A percentile compares a stretch with the other conserved stretches of the same genome.
Conservation (phyloP, 2,888 invertebrate genomes). For the Halictus quadricinctus region DNA sequence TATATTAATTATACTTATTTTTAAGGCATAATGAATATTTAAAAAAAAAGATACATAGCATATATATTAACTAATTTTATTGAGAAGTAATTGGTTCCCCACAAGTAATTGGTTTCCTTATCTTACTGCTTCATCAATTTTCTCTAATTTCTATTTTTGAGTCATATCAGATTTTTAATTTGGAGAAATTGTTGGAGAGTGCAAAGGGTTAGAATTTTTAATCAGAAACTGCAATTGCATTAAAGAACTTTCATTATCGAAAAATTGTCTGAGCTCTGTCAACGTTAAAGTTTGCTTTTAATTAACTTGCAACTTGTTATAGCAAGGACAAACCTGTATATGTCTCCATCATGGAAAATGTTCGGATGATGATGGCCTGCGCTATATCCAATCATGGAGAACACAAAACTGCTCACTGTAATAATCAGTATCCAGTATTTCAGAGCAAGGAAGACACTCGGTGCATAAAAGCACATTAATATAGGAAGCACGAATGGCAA, state of each 20-base stretch:
- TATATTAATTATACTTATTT: too few species aligned
- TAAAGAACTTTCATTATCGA: not conserved
- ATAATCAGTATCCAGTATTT: slow-evolving; percentile 85
- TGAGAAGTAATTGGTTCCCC: too few species aligned
- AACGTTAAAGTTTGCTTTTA: too few species aligned
- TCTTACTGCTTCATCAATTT: too few species aligned
- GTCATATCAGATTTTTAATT: too few species aligned
- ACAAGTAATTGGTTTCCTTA: too few species aligned
- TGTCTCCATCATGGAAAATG: slow-evolving; percentile 91
- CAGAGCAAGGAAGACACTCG: slow-evolving; percentile 79
- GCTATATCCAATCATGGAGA: slow-evolving; percentile 87
- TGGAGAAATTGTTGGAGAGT: not conserved
- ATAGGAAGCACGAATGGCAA: slow-evolving; percentile 81
- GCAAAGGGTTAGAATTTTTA: not conserved
- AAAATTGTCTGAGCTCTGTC: too few species aligned
- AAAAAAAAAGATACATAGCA: too few species aligned
- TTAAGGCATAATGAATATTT: too few species aligned
- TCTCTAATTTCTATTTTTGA: too few species aligned
- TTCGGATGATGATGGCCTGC: slow-evolving; percentile 92
- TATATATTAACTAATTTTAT: too few species aligned
- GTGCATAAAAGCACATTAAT: slow-evolving; percentile 81
- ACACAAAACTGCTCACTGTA: slow-evolving; percentile 85
- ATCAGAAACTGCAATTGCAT: not conserved
- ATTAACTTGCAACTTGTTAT: too few species aligned
- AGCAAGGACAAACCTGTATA: slow-evolving; percentile 83